phyloP scores from a whole-genome alignment of 2,113 vertebrate species.

The Nerophis lumbriciformis region DNA sequence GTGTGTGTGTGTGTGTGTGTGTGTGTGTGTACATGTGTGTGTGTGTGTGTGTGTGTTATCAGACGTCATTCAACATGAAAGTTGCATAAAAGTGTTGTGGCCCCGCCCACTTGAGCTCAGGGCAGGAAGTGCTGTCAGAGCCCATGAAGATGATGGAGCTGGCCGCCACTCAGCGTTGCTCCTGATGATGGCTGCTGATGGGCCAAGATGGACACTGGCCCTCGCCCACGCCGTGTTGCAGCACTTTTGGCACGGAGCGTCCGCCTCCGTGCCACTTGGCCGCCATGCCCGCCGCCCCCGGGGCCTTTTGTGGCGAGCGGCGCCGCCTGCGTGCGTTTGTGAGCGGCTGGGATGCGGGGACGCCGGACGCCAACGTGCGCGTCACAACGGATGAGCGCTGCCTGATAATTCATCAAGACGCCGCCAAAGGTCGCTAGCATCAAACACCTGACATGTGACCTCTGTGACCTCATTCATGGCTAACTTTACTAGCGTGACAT shows the following conservation, averaged over 20 bases:
- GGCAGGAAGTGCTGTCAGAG: constrained; percentile 48
- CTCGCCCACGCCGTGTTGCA: constrained; percentile 49
- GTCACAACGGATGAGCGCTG: constrained; percentile 54
- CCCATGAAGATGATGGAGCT: constrained; percentile 64
- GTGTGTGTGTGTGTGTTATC: too few species aligned
- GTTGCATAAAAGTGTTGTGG: too few species aligned
- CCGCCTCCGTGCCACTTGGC: constrained; percentile 56
- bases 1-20: too few species aligned
- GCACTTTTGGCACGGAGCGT: constrained; percentile 45
- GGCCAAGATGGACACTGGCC: constrained; percentile 65
- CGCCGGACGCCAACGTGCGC: constrained; percentile 42
- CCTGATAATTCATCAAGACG: constrained; percentile 67
- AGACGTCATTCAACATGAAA: too few species aligned
- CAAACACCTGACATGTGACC: too few species aligned
- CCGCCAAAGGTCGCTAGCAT: constrained; percentile 35
- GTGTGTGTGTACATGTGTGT: too few species aligned
- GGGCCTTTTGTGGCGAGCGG: constrained; percentile 36
- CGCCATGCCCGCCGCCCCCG: constrained; percentile 42
- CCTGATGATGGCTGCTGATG: constrained; percentile 61
- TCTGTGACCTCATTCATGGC: too few species aligned
- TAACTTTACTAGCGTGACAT: too few species aligned
- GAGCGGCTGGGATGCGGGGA: constrained; percentile 49
- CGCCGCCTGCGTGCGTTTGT: constrained; percentile 14
- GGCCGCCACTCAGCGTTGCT: constrained; percentile 62
- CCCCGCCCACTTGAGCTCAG: too few species aligned